These are phyloP conservation scores for Mesitornis unicolor DNA, from an alignment of 2,113 vertebrate genomes.

Conservation along the genomic window DNA sequence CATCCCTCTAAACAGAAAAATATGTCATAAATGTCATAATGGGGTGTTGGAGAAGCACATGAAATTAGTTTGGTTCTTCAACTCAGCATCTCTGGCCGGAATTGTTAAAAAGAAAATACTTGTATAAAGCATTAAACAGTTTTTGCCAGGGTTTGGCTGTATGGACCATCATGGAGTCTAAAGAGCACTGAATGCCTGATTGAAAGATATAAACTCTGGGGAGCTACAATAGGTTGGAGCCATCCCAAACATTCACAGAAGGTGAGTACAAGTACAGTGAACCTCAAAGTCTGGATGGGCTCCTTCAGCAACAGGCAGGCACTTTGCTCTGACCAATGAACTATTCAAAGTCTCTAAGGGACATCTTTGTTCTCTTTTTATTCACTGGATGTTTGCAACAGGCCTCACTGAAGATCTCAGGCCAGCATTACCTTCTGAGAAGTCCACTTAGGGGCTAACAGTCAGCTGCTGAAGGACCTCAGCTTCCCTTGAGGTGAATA, in stretches of 20 bases:
- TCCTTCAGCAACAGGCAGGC: not conserved
- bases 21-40: slow-evolving; percentile 72
- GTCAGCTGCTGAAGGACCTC: not conserved
- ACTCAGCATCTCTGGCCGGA: slow-evolving; percentile 45
- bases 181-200: not conserved
- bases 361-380: not conserved
- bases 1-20: slow-evolving; percentile 77
- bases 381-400: not conserved
- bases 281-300: not conserved
- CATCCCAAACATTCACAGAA: not conserved
- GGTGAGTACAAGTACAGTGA: not conserved
- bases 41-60: slow-evolving; percentile 70
- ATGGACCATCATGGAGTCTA: not conserved
- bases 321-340: not conserved
- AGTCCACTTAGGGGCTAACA: not conserved
- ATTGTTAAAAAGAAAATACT: slow-evolving; percentile 64
- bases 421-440: not conserved
- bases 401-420: not conserved
- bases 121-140: slow-evolving; percentile 39
- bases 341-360: not conserved
- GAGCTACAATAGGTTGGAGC: not conserved
- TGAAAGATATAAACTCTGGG: not conserved
- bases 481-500: not conserved
- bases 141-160: slow-evolving; percentile 31
- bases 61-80: slow-evolving; percentile 75